Evolutionary conservation across 2,888 invertebrate genomes (phyloP).

Genomic region (Aspidapion aeneum): DNA sequence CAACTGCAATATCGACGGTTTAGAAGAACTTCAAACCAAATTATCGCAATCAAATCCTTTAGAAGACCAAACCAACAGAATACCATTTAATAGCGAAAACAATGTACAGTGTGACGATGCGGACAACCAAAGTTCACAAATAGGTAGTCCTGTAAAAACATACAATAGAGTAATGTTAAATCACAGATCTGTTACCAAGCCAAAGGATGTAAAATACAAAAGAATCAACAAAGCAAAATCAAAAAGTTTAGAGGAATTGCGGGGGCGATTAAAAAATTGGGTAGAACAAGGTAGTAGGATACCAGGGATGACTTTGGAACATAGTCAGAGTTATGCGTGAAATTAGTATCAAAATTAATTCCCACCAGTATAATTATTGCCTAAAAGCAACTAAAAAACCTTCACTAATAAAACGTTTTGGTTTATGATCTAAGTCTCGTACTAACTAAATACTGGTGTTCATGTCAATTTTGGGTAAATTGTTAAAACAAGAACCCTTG

Average conservation of each 20-base stretch:
- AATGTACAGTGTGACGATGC: constrained; percentile 29
- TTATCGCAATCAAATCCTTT: constrained; percentile 23
- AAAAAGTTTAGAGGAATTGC: constrained; percentile 79
- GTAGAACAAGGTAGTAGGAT: constrained; percentile 75
- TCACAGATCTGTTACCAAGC: constrained; percentile 85
- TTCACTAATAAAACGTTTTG: too few species aligned
- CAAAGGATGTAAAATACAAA: constrained; percentile 88
- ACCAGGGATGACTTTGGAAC: constrained; percentile 64
- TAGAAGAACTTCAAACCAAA: constrained; percentile 32
- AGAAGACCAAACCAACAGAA: constrained; percentile 34
- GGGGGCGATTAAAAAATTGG: constrained; percentile 81
- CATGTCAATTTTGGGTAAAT: too few species aligned
- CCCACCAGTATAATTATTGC: too few species aligned
- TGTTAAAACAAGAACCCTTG: too few species aligned
- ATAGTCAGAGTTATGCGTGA: constrained; percentile 52
- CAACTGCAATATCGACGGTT: constrained; percentile 32
- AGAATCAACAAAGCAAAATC: constrained; percentile 88
- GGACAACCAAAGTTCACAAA: constrained; percentile 13
- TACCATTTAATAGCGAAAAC: constrained; percentile 36
- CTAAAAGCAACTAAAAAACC: too few species aligned
- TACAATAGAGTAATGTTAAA: constrained; percentile 83
- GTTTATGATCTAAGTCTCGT: too few species aligned
- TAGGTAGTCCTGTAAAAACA: constrained; percentile 45
- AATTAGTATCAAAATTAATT: too few species aligned
- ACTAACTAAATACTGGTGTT: too few species aligned